These are phyloP conservation scores for Drosophila recens DNA, from an alignment of 2,888 invertebrate genomes.

Conservation along the genomic window DNA sequence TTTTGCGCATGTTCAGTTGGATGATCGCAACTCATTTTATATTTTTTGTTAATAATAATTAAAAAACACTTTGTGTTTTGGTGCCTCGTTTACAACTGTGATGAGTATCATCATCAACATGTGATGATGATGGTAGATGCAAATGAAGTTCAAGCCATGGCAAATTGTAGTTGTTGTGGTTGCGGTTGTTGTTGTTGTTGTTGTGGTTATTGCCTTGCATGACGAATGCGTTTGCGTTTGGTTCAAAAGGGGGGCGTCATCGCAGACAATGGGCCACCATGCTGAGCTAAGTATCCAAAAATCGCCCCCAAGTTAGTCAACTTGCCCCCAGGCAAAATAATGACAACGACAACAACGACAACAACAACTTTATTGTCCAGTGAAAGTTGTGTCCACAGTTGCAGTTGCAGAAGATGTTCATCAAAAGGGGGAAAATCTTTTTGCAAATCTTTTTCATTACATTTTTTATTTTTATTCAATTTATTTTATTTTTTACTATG, in stretches of 20 bases:
- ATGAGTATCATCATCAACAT: slow-evolving; percentile 14
- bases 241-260: slow-evolving; percentile 13
- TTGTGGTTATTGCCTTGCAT: slow-evolving; percentile 31
- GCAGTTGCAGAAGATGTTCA: slow-evolving; percentile 27
- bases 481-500: slow-evolving; percentile 1
- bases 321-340: slow-evolving; percentile 19
- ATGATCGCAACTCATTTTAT: slow-evolving; percentile 21
- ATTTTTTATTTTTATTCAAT: slow-evolving; percentile 16
- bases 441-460: slow-evolving; percentile 38
- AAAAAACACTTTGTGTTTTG: slow-evolving; percentile 69
- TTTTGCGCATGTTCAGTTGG: neutral
- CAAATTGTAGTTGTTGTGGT: slow-evolving; percentile 40
- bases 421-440: neutral
- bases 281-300: slow-evolving; percentile 41
- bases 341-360: neutral
- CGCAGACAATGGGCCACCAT: slow-evolving; percentile 55
- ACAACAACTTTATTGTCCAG: slow-evolving; percentile 61
- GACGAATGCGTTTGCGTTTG: slow-evolving; percentile 50
- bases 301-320: slow-evolving; percentile 35
- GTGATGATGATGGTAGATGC: slow-evolving; percentile 10
- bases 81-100: slow-evolving; percentile 42
- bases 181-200: slow-evolving; percentile 11
- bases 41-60: slow-evolving; percentile 59
- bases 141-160: slow-evolving; percentile 51
- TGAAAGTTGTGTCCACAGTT: slow-evolving; percentile 65